Evolutionary conservation across 2,888 invertebrate genomes (phyloP).

Genomic region (Sminthurinus aureus): DNA sequence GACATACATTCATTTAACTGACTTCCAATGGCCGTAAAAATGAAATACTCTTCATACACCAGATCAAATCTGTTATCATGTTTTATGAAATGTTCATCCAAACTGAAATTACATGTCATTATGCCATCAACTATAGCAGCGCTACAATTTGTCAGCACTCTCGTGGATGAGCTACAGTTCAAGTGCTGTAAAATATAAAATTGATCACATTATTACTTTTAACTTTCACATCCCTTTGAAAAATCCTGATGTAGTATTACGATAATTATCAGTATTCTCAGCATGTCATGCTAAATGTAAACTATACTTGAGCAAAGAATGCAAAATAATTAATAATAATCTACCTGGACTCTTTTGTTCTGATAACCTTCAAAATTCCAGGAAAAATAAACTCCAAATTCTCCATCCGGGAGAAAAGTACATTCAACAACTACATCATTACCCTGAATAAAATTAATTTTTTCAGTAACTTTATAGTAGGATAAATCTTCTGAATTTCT

Average conservation of each 20-base stretch:
- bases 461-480: background rate
- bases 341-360: background rate
- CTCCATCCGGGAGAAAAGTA: background rate
- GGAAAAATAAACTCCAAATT: background rate
- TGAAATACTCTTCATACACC: background rate
- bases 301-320: background rate
- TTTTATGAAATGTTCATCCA: slow-evolving; percentile 5
- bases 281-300: background rate
- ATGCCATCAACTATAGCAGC: background rate
- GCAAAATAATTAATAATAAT: background rate
- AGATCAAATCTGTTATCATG: slow-evolving; percentile 11
- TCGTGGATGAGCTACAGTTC: background rate
- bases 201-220: background rate
- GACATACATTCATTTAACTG: slow-evolving; percentile 6
- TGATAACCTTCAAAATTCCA: background rate
- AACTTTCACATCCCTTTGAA: too few species aligned
- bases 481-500: background rate
- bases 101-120: slow-evolving; percentile 1
- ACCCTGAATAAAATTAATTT: background rate
- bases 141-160: background rate
- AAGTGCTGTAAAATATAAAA: background rate
- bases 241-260: too few species aligned
- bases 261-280: background rate
- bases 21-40: background rate
- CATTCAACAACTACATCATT: slow-evolving; percentile 20